Conservation (phyloP, 2,888 invertebrate species). For the Gasteruption jaculator region DNA sequence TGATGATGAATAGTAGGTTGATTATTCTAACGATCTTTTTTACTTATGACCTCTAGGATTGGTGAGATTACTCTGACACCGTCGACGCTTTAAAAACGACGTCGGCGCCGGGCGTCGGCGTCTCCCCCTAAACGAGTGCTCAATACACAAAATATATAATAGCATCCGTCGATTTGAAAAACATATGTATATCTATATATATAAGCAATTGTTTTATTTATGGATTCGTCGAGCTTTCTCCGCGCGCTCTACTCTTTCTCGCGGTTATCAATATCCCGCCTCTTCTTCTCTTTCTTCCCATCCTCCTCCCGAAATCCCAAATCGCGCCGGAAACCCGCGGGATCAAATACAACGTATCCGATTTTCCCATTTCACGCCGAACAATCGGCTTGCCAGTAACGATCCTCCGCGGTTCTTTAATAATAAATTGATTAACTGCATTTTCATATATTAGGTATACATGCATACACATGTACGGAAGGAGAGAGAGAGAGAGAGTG, state of each 20-base stretch:
- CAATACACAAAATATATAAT: conserved; percentile 50
- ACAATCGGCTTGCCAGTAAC: too few species aligned
- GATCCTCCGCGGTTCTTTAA: too few species aligned
- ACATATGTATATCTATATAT: conserved; percentile 37
- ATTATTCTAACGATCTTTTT: conserved; percentile 41
- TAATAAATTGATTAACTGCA: too few species aligned
- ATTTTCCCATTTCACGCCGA: too few species aligned
- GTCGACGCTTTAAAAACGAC: conserved; percentile 44
- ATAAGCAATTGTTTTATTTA: conserved; percentile 41
- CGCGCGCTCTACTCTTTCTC: conserved; percentile 4
- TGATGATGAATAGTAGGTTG: conserved; percentile 27
- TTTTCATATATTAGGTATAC: too few species aligned
- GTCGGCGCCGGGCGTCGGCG: conserved; percentile 46
- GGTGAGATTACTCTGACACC: conserved; percentile 43
- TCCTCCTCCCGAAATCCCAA: too few species aligned
- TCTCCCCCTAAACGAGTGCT: conserved; percentile 46
- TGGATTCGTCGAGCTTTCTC: conserved; percentile 27
- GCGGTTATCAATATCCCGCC: conserved; percentile 3
- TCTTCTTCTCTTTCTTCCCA: neutral
- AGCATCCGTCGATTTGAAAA: conserved; percentile 48
- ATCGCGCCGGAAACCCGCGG: too few species aligned
- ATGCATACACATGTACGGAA: too few species aligned
- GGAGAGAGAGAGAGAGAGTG: too few species aligned
- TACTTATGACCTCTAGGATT: conserved; percentile 42
- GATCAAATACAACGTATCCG: too few species aligned